Evolutionary conservation across 2,888 invertebrate species (phyloP).

Genomic region (Melinaea menophilus): DNA sequence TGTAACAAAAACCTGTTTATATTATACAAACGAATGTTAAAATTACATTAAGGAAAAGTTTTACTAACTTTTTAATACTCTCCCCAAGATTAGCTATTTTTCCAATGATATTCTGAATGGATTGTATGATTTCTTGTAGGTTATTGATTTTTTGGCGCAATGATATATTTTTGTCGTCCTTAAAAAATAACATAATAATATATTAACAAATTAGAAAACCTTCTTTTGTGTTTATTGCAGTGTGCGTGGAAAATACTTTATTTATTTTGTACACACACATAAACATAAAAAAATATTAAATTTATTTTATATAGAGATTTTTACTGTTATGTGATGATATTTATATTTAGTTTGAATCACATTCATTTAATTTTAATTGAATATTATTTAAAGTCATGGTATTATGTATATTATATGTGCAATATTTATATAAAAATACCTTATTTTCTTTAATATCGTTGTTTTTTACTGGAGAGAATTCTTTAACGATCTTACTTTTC

Average conservation of each 20-base stretch:
- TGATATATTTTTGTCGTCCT: slow-evolving; percentile 95
- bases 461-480: slow-evolving; percentile 7
- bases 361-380: too few species aligned
- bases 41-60: not conserved
- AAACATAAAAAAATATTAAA: too few species aligned
- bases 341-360: too few species aligned
- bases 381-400: too few species aligned
- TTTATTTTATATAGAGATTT: too few species aligned
- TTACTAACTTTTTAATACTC: slow-evolving; percentile 91
- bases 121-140: slow-evolving; percentile 95
- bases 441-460: slow-evolving; percentile 28
- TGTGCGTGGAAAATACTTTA: too few species aligned
- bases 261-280: too few species aligned
- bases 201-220: too few species aligned
- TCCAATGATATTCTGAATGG: slow-evolving; percentile 95
- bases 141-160: slow-evolving; percentile 93
- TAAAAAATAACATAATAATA: slow-evolving; percentile 35
- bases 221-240: too few species aligned
- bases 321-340: too few species aligned
- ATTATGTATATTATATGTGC: not conserved
- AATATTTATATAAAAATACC: slow-evolving; percentile 21
- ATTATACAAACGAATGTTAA: slow-evolving; percentile 7
- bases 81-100: slow-evolving; percentile 93
- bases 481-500: slow-evolving; percentile 24
- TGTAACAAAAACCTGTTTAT: slow-evolving; percentile 64